Conservation (phyloP, 2,888 invertebrate species). For the Crepidodera aurea region DNA sequence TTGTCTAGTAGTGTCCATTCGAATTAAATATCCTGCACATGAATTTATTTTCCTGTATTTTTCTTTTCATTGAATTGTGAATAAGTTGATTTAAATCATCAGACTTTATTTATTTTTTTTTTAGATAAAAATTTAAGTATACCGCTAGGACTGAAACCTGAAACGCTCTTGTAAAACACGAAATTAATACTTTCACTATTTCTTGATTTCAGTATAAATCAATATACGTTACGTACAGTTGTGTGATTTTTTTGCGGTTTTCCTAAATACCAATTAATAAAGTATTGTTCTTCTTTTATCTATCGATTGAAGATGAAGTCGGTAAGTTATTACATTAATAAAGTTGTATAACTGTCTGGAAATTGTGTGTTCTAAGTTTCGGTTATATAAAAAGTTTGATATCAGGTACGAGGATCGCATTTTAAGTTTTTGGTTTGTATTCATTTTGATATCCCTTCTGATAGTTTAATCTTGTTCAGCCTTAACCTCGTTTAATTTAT, state of each 20-base stretch:
- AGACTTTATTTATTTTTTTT: too few species aligned
- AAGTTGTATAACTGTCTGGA: constrained; percentile 18
- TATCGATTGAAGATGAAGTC: constrained; percentile 34
- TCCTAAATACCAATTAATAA: constrained; percentile 27
- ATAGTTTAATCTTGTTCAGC: constrained; percentile 2
- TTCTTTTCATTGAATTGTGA: too few species aligned
- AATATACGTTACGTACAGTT: constrained; percentile 30
- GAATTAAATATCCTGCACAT: too few species aligned
- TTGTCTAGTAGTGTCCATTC: too few species aligned
- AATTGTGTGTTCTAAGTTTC: not conserved
- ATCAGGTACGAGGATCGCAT: not conserved
- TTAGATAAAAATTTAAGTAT: too few species aligned
- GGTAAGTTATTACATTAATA: constrained; percentile 34
- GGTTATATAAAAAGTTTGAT: constrained; percentile 19
- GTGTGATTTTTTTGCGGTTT: constrained; percentile 24
- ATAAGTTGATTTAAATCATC: too few species aligned
- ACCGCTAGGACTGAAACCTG: not conserved
- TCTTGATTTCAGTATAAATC: constrained; percentile 32
- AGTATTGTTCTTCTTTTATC: constrained; percentile 28
- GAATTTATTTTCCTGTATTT: too few species aligned
- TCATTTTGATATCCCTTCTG: not conserved
- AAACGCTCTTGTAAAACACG: constrained; percentile 15
- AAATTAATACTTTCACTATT: constrained; percentile 38
- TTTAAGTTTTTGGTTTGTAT: not conserved
- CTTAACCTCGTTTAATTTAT: constrained; percentile 3